Evolutionary conservation across 2,797 vertebrate genomes (phyloP).

Genomic region (Halcyon smyrnensis): DNA sequence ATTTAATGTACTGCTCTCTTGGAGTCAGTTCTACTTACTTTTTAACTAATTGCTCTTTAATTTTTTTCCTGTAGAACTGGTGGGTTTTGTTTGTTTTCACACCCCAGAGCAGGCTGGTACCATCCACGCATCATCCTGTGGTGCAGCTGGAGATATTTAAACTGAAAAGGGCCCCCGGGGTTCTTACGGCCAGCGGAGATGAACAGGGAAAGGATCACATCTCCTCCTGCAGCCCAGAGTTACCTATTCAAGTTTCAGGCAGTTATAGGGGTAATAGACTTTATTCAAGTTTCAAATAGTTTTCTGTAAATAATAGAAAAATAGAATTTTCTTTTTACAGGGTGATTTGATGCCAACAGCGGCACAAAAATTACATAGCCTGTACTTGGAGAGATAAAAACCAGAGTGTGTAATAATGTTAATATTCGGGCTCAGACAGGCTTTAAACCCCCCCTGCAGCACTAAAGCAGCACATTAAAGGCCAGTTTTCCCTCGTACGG

Average conservation of each 20-base stretch:
- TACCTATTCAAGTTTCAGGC: neutral
- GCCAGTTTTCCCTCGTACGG: accelerated
- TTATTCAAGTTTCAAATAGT: conserved; percentile 41
- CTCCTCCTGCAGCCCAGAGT: neutral
- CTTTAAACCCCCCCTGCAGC: neutral
- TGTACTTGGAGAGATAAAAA: neutral
- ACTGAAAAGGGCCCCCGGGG: neutral
- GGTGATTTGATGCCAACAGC: neutral
- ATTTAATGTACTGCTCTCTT: neutral
- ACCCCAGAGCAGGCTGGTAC: neutral
- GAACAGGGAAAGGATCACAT: accelerated
- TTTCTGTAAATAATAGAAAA: conserved; percentile 46
- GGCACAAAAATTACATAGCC: neutral
- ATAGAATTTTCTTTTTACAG: conserved; percentile 42
- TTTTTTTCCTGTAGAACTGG: neutral
- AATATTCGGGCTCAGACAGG: neutral
- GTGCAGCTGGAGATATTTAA: accelerated
- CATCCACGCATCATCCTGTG: neutral
- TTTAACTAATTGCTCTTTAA: neutral
- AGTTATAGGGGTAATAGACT: neutral
- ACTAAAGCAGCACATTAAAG: neutral
- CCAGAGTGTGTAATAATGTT: neutral
- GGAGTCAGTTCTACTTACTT: neutral
- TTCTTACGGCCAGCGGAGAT: accelerated
- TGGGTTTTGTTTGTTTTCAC: neutral